Conservation (phyloP, 2,888 invertebrate genomes). For the Cheilosia pagana region DNA sequence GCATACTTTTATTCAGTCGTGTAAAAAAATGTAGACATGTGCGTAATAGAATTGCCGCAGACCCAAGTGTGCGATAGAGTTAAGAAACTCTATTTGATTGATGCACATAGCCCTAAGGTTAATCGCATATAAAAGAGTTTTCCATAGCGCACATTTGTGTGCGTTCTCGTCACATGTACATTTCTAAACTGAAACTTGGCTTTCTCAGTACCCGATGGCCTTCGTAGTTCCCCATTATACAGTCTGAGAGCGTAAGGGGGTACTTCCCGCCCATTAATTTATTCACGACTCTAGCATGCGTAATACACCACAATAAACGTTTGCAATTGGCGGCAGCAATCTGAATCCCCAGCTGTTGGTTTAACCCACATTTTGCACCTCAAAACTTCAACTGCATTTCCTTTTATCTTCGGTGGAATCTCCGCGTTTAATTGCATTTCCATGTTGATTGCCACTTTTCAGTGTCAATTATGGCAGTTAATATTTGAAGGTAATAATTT, state of each 20-base stretch:
- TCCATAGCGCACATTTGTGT: no score
- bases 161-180: no score
- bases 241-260: not conserved
- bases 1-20: no score
- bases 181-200: no score
- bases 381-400: not conserved
- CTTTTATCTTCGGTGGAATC: slow-evolving; percentile 43
- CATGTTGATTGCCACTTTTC: slow-evolving; percentile 70
- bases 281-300: slow-evolving; percentile 2
- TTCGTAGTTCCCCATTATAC: no score
- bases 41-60: no score
- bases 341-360: slow-evolving; percentile 10
- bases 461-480: slow-evolving; percentile 65
- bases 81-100: no score
- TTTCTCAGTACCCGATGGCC: no score
- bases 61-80: no score
- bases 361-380: slow-evolving; percentile 53
- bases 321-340: slow-evolving; percentile 33
- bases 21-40: no score
- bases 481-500: slow-evolving; percentile 48
- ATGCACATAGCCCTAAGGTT: no score
- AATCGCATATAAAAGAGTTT: no score
- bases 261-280: not conserved
- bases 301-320: slow-evolving; percentile 23
- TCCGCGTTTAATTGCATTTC: slow-evolving; percentile 68